phyloP scores from a whole-genome alignment of 2,113 vertebrate species.

The Ciconia boyciana region DNA sequence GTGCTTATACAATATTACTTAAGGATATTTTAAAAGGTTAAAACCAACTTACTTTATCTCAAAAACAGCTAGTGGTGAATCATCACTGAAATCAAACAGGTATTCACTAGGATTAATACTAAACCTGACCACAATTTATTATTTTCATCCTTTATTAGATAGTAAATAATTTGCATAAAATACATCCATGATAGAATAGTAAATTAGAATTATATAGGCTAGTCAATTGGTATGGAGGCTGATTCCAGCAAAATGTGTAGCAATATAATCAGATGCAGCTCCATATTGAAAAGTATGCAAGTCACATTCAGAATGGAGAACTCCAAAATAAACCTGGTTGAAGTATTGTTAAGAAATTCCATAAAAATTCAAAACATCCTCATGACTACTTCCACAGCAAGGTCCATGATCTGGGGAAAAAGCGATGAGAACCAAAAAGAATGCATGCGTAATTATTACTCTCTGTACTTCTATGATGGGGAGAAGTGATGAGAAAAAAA shows the following conservation, averaged over 20 bases:
- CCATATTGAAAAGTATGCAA: not conserved
- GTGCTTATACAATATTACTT: not conserved
- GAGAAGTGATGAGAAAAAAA: not conserved
- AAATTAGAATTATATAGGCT: not conserved
- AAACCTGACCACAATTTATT: not conserved
- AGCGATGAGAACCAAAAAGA: not conserved
- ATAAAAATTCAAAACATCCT: not conserved
- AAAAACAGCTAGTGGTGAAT: not conserved
- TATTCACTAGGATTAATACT: not conserved
- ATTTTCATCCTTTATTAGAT: not conserved
- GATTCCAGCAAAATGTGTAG: not conserved
- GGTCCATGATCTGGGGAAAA: not conserved
- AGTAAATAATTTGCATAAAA: not conserved
- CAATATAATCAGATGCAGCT: not conserved
- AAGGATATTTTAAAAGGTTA: not conserved
- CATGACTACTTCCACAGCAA: not conserved
- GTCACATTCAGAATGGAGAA: not conserved
- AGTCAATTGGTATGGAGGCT: not conserved
- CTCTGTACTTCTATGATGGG: not conserved
- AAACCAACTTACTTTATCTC: not conserved
- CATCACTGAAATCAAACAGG: not conserved
- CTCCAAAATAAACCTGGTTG: not conserved
- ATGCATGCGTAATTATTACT: not conserved
- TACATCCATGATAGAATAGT: not conserved
- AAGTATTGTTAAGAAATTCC: not conserved